Conservation (phyloP, 2,797 vertebrate species). For the Diglossa cyanea region DNA sequence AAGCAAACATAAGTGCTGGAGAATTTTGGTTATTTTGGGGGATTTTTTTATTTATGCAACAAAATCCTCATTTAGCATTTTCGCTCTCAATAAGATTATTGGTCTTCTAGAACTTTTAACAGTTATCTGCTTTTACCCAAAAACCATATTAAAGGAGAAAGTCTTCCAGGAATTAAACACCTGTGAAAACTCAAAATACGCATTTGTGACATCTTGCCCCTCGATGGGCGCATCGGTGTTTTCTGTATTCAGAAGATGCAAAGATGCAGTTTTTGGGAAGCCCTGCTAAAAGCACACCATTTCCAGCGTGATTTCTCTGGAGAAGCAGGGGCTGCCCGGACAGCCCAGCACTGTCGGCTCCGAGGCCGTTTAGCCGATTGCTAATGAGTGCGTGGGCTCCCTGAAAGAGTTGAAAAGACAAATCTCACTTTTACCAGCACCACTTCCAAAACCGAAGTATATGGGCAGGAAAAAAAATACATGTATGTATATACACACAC, state of each 20-base stretch:
- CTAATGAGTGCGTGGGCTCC: background rate
- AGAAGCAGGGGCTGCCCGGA: background rate
- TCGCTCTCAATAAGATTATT: background rate
- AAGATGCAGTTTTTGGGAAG: background rate
- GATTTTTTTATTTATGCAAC: background rate
- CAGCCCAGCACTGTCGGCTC: background rate
- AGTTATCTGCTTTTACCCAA: background rate
- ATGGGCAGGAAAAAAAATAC: background rate
- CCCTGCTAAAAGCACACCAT: background rate
- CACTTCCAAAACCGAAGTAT: background rate
- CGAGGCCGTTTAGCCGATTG: background rate
- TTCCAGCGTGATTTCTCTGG: background rate
- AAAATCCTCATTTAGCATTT: background rate
- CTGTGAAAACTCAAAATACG: background rate
- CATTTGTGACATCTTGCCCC: rapidly evolving
- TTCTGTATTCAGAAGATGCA: background rate
- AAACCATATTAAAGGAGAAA: background rate
- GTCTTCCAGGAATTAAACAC: background rate
- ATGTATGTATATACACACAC: background rate
- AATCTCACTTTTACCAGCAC: background rate
- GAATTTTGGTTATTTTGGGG: background rate
- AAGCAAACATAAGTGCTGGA: background rate
- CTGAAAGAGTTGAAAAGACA: background rate
- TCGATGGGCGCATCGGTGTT: rapidly evolving
- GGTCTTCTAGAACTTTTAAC: background rate